Conservation (phyloP, 2,888 invertebrate species). For the Lacanobia oleracea region DNA sequence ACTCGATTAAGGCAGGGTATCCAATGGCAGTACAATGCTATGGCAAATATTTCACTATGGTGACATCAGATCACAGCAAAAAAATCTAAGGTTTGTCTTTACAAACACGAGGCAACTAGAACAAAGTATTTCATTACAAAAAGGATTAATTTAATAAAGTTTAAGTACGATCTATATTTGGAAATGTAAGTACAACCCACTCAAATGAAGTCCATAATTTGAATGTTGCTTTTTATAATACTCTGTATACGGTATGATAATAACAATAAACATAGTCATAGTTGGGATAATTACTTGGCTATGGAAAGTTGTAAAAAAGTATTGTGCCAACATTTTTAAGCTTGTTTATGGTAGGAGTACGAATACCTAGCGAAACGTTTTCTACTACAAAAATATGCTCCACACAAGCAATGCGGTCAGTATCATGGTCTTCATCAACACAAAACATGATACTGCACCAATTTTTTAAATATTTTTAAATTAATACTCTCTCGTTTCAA, state of each 20-base stretch:
- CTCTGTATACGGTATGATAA: constrained; percentile 28
- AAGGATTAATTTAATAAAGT: constrained; percentile 24
- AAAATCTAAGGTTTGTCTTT: constrained; percentile 12
- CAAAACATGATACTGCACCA: constrained; percentile 5
- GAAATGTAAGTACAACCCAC: constrained; percentile 41
- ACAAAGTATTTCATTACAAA: constrained; percentile 43
- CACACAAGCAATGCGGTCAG: not conserved
- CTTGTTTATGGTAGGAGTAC: not conserved
- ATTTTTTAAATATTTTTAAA: too few species aligned
- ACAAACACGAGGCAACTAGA: constrained; percentile 7
- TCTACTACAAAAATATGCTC: not conserved
- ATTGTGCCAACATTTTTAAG: constrained; percentile 17
- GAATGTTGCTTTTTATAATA: constrained; percentile 38
- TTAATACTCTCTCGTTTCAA: too few species aligned
- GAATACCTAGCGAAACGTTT: too few species aligned
- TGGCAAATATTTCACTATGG: constrained; percentile 32
- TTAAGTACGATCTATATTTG: constrained; percentile 40
- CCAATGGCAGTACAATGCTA: constrained; percentile 31
- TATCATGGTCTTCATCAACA: not conserved
- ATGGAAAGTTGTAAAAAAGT: constrained; percentile 15
- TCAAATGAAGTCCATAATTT: constrained; percentile 40
- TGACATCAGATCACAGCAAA: constrained; percentile 49
- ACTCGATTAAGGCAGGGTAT: constrained; percentile 21
- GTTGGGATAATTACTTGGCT: constrained; percentile 37
- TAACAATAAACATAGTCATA: constrained; percentile 49